phyloP scores from a whole-genome alignment of 64 coral and sea anemone genomes.

The Astreopora myriophthalma region DNA sequence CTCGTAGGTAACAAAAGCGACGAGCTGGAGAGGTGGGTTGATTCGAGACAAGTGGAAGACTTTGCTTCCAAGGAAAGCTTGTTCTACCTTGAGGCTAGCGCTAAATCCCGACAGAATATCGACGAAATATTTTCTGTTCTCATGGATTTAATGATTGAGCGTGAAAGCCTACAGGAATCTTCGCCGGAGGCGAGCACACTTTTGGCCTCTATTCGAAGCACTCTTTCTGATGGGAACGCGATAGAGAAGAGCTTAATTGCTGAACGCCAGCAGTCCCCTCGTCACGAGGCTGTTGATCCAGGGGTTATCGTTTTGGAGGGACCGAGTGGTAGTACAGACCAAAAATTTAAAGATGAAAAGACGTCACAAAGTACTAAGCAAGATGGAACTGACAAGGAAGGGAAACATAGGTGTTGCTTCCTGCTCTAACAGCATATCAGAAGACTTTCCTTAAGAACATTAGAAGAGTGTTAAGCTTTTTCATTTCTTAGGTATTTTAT shows the following conservation, averaged over 20 bases:
- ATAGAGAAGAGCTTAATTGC: background rate
- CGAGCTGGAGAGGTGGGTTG: background rate
- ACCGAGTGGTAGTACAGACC: background rate
- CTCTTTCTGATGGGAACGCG: background rate
- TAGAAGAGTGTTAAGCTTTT: too few species aligned
- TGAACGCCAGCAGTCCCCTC: background rate
- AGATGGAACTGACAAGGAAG: background rate
- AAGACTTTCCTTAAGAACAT: too few species aligned
- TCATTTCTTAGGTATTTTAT: too few species aligned
- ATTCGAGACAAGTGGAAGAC: background rate
- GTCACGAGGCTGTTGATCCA: background rate
- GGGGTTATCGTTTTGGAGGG: background rate
- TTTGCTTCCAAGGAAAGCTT: constrained; percentile 30
- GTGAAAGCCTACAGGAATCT: background rate
- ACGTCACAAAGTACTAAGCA: background rate
- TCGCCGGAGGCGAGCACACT: background rate
- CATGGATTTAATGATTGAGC: constrained; percentile 64
- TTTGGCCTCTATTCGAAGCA: background rate
- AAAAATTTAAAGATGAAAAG: background rate
- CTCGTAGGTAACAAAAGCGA: constrained; percentile 93
- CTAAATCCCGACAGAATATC: constrained; percentile 62
- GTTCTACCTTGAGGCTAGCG: constrained; percentile 85
- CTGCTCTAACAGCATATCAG: background rate
- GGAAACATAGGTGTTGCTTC: background rate
- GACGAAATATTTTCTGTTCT: constrained; percentile 83